phyloP scores from a whole-genome alignment of 2,888 invertebrate genomes.

The Hemistola chrysoprasaria region DNA sequence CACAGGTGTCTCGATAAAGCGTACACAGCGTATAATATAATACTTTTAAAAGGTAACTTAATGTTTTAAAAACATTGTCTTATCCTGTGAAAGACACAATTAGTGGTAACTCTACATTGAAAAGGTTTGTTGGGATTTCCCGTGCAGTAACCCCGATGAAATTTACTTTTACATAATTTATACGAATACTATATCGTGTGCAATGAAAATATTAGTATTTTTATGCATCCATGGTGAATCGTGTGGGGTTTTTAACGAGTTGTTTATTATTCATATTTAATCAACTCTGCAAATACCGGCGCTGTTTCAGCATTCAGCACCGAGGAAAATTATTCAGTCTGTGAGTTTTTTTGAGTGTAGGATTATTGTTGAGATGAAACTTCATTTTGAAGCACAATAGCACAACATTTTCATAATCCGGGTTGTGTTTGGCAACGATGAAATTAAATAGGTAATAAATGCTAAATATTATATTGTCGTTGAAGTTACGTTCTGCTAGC shows the following conservation, averaged over 20 bases:
- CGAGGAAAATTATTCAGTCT: constrained; percentile 4
- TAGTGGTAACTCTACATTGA: no score
- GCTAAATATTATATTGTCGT: no score
- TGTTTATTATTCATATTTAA: constrained; percentile 26
- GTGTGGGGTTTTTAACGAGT: constrained; percentile 22
- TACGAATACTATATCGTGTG: not conserved
- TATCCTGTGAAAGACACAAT: no score
- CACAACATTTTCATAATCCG: no score
- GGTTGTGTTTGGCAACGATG: no score
- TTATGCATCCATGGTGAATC: constrained; percentile 15
- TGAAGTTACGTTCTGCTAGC: no score
- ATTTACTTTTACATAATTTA: no score
- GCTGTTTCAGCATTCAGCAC: not conserved
- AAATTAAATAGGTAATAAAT: no score
- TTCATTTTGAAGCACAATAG: no score
- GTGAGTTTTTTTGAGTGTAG: not conserved
- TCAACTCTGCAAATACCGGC: constrained; percentile 19
- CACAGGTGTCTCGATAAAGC: constrained; percentile 32
- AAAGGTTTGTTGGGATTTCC: no score
- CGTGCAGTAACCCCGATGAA: no score
- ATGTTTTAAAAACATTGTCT: constrained; percentile 55
- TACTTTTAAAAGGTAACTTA: constrained; percentile 35
- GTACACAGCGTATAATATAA: constrained; percentile 29
- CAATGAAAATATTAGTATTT: constrained; percentile 4
- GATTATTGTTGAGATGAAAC: not conserved